phyloP scores from a whole-genome alignment of 2,113 vertebrate species.

The Sapayoa aenigma region DNA sequence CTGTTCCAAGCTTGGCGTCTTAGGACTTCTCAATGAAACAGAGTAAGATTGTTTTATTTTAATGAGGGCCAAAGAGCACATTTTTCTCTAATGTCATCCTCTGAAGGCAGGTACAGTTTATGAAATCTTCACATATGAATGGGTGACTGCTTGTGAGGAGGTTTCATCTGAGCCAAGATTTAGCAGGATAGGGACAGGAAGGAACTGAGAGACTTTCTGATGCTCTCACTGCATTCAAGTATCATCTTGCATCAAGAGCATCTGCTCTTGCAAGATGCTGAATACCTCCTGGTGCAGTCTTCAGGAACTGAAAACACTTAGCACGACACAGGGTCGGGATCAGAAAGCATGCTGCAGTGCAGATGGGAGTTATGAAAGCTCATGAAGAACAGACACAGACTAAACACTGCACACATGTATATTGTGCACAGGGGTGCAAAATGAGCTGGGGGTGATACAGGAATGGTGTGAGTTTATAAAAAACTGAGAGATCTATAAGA shows the following conservation, averaged over 20 bases:
- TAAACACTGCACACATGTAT: constrained; percentile 38
- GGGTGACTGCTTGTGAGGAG: background rate
- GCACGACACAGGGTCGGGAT: background rate
- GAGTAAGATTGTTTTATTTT: constrained; percentile 31
- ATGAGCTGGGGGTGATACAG: constrained; percentile 28
- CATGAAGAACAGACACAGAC: constrained; percentile 40
- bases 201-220: background rate
- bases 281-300: constrained; percentile 39
- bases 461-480: constrained; percentile 21
- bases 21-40: constrained; percentile 49
- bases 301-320: constrained; percentile 39
- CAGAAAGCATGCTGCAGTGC: constrained; percentile 32
- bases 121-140: background rate
- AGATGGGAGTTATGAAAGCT: constrained; percentile 18
- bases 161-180: background rate
- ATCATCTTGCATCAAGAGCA: background rate
- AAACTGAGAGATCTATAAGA: background rate
- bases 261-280: constrained; percentile 17
- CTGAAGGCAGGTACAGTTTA: constrained; percentile 14
- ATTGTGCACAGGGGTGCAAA: background rate
- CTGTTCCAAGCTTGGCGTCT: constrained; percentile 25
- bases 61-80: constrained; percentile 25
- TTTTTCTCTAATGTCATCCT: constrained; percentile 31
- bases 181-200: background rate
- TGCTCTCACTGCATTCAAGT: background rate